Conservation (phyloP, 2,113 vertebrate genomes). For the Naja naja region DNA sequence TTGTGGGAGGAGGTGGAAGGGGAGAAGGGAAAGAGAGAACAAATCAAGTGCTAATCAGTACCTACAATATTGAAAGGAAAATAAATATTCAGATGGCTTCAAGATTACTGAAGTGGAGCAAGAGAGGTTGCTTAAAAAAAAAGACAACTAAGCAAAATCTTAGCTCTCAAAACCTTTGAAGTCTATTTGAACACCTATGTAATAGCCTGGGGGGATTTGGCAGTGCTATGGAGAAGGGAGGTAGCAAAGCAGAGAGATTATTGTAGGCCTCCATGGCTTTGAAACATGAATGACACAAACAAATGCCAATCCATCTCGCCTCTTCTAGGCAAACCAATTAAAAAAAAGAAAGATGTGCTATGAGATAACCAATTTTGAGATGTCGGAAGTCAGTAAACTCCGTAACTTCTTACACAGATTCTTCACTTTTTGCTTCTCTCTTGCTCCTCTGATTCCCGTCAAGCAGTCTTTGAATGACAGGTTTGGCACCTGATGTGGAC, state of each 20-base stretch:
- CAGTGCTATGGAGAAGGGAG: neutral
- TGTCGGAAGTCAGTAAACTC: neutral
- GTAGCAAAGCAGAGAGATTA: neutral
- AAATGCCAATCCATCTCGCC: neutral
- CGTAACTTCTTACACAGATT: too few relatives aligned
- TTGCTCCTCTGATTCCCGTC: neutral
- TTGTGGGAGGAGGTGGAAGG: neutral
- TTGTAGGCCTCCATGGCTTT: neutral
- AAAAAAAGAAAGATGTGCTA: neutral
- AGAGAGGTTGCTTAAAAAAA: neutral
- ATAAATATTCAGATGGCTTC: neutral
- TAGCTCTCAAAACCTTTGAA: neutral
- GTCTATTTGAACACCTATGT: slow-evolving; percentile 4
- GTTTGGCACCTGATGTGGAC: neutral
- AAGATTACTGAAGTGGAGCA: neutral
- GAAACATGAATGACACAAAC: neutral
- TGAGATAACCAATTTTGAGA: neutral
- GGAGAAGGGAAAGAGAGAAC: neutral
- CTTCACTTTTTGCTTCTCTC: neutral
- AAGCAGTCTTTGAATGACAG: neutral
- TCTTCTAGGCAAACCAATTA: neutral
- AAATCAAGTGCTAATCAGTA: slow-evolving; percentile 20
- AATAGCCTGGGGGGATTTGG: neutral
- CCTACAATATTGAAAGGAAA: slow-evolving; percentile 9
- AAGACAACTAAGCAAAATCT: neutral